These are phyloP conservation scores for Temnothorax longispinosus DNA, from an alignment of 1,140 invertebrate genomes.

Conservation along the genomic window DNA sequence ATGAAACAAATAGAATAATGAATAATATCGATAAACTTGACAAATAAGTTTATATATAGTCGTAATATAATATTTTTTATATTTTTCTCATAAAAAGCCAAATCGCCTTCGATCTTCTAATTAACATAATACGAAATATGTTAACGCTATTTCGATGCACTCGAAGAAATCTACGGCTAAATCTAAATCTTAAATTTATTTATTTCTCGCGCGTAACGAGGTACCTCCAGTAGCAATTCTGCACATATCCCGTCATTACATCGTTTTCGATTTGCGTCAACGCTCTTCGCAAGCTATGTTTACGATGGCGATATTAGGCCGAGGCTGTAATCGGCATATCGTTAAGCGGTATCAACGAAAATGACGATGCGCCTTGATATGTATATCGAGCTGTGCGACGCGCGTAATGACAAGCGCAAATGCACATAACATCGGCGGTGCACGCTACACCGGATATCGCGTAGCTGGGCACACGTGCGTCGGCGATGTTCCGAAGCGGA, in stretches of 20 bases:
- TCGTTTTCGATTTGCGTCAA: background rate
- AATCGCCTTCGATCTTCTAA: background rate
- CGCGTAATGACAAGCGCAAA: constrained; percentile 80
- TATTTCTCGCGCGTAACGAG: background rate
- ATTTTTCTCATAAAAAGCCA: background rate
- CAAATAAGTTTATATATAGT: background rate
- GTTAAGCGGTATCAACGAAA: constrained; percentile 28
- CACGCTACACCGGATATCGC: constrained; percentile 70
- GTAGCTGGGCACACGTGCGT: constrained; percentile 77
- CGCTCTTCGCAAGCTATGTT: background rate
- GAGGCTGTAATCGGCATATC: constrained; percentile 42
- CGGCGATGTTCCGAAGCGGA: constrained; percentile 80
- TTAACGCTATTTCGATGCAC: background rate
- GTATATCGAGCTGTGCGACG: constrained; percentile 55
- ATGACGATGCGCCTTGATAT: constrained; percentile 21
- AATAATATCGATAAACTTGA: background rate
- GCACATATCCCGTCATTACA: background rate
- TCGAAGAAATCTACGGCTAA: background rate
- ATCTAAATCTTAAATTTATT: background rate
- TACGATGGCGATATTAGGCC: constrained; percentile 22
- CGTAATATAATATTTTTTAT: background rate
- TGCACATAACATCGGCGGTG: constrained; percentile 68
- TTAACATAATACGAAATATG: background rate
- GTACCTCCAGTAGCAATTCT: background rate
- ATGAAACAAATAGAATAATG: background rate